A percentile compares a stretch with the other conserved stretches of the same genome.
Conservation (phyloP, 2,113 vertebrate genomes). For the Neogale vison region DNA sequence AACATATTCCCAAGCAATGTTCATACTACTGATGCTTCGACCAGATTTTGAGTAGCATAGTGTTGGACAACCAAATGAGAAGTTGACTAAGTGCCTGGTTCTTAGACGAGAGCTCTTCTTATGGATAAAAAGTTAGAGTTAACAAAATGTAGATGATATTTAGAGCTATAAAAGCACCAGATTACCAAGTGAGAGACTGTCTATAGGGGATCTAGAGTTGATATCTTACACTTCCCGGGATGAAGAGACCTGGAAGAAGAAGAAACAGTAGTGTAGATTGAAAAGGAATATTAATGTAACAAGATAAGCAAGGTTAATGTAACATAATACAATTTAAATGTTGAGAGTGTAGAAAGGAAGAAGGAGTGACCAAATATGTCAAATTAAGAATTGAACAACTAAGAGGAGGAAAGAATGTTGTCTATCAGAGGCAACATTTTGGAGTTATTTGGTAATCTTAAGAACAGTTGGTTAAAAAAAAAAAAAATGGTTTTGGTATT, state of each 20-base stretch:
- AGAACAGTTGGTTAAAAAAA: background rate
- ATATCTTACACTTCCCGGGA: background rate
- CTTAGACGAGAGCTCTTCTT: background rate
- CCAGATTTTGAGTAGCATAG: background rate
- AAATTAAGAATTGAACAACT: background rate
- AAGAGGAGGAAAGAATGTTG: background rate
- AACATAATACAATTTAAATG: background rate
- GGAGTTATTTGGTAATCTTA: background rate
- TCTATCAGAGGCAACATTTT: background rate
- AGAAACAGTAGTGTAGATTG: background rate
- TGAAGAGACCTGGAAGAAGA: background rate
- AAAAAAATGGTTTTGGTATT: background rate
- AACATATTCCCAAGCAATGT: no score
- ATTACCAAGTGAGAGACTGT: background rate
- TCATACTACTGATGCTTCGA: background rate
- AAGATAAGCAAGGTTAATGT: background rate
- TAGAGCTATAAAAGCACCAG: background rate
- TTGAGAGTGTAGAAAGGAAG: background rate
- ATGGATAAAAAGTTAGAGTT: background rate
- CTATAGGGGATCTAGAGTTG: background rate
- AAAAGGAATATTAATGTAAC: background rate
- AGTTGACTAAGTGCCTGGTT: background rate
- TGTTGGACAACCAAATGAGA: background rate
- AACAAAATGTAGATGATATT: background rate
- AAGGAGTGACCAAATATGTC: background rate